Evolutionary conservation across 1,140 invertebrate species (phyloP).

Genomic region (Achroia grisella): DNA sequence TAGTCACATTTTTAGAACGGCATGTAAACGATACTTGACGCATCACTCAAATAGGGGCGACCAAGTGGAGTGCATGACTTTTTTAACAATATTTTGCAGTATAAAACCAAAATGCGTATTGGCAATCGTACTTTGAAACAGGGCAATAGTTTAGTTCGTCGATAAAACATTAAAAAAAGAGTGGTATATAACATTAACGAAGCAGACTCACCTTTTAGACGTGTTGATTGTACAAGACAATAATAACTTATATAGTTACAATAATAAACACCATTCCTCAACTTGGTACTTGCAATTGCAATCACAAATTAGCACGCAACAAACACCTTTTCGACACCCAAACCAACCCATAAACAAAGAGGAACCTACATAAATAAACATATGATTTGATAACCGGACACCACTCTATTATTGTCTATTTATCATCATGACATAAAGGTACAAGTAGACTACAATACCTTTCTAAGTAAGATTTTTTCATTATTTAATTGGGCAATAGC

Average conservation of each 20-base stretch:
- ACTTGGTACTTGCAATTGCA: conserved; percentile 61
- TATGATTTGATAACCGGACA: conserved; percentile 48
- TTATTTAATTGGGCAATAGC: too few relatives aligned
- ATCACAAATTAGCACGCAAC: conserved; percentile 69
- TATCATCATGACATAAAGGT: background rate
- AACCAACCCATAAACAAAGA: conserved; percentile 66
- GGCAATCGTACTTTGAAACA: too few relatives aligned
- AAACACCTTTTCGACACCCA: conserved; percentile 47
- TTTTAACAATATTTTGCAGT: conserved; percentile 21
- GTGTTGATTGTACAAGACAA: conserved; percentile 41
- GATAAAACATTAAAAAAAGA: too few relatives aligned
- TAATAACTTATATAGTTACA: conserved; percentile 47
- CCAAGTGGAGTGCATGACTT: conserved; percentile 22
- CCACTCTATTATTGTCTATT: conserved; percentile 22
- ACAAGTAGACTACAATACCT: too few relatives aligned
- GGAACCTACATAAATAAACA: conserved; percentile 69
- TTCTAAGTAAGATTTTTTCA: too few relatives aligned
- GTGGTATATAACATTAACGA: too few relatives aligned
- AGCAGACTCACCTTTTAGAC: conserved; percentile 40
- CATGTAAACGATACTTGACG: conserved; percentile 62
- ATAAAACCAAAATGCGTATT: conserved; percentile 50
- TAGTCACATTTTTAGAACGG: conserved; percentile 67
- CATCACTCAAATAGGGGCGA: conserved; percentile 20
- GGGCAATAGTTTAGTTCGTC: too few relatives aligned
- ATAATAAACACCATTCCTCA: conserved; percentile 66